Percentiles rank a stretch among this genome's conserved stretches.
Conservation (phyloP, 2,888 invertebrate species). For the Athalia cordata region DNA sequence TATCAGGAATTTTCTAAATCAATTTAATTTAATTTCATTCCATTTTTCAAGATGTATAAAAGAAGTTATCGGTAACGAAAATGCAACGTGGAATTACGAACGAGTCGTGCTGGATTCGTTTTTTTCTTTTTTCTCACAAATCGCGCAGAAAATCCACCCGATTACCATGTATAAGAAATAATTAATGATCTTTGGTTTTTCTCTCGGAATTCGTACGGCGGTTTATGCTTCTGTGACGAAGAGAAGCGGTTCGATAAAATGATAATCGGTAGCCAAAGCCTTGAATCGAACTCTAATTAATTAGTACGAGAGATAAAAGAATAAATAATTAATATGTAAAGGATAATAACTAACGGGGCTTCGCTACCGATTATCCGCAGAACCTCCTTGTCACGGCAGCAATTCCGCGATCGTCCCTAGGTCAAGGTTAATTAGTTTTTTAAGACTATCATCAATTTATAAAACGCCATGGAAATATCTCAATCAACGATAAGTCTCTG, state of each 20-base stretch:
- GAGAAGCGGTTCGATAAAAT: conserved; percentile 54
- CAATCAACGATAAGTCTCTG: conserved; percentile 59
- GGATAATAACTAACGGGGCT: conserved; percentile 54
- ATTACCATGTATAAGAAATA: neutral
- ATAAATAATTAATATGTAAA: neutral
- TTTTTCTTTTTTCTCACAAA: neutral
- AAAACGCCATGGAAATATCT: conserved; percentile 61
- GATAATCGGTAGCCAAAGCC: conserved; percentile 65
- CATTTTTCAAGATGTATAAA: no score
- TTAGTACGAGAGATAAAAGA: neutral
- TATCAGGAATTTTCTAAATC: no score
- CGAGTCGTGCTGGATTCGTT: no score
- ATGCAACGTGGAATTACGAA: no score
- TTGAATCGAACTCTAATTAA: conserved; percentile 49
- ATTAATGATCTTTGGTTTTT: neutral
- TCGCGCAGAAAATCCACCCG: neutral
- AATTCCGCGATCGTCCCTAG: conserved; percentile 49
- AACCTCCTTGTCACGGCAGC: conserved; percentile 69
- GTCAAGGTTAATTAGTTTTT: conserved; percentile 26
- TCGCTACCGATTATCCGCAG: conserved; percentile 64
- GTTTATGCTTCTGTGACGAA: conserved; percentile 68
- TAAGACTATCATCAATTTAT: conserved; percentile 48
- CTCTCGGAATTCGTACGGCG: conserved; percentile 19
- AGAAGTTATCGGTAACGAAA: no score
- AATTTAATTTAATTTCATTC: no score